Conservation (phyloP, 37 sponge, comb jelly and placozoan genomes). For the Amphimedon queenslandica region DNA sequence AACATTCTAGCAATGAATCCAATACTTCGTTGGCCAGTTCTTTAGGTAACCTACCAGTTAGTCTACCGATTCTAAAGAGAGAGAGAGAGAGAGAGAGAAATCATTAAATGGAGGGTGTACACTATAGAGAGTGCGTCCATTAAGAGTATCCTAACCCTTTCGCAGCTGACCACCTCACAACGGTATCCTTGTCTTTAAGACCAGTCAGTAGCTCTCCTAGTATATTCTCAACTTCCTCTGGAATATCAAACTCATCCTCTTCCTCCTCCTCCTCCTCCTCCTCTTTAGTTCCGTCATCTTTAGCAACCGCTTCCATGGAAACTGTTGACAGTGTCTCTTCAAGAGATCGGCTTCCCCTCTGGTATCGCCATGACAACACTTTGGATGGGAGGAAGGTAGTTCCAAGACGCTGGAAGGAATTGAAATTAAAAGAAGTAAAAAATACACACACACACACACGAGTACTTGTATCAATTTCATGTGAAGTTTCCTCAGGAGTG, state of each 20-base stretch:
- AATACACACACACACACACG: neutral
- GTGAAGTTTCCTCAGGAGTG: conserved; percentile 81
- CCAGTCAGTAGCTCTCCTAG: conserved; percentile 65
- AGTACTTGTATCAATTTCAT: conserved; percentile 82
- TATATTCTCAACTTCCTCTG: conserved; percentile 62
- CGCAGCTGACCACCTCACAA: conserved; percentile 98
- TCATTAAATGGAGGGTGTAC: too few species aligned
- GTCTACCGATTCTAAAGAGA: conserved; percentile 60
- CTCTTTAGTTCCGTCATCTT: neutral
- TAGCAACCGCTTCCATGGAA: neutral
- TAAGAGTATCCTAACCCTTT: conserved; percentile 89
- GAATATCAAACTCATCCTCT: conserved; percentile 19
- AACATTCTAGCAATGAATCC: conserved; percentile 61
- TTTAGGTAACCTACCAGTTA: conserved; percentile 73
- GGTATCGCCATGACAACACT: conserved; percentile 88
- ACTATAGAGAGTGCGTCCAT: too few species aligned
- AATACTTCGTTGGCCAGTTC: conserved; percentile 85
- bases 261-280: neutral
- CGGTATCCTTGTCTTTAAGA: conserved; percentile 90
- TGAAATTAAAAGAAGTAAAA: neutral
- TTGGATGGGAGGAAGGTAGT: conserved; percentile 61
- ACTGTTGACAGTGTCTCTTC: conserved; percentile 40
- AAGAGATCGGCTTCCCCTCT: conserved; percentile 79
- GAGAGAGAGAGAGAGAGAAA: too few species aligned
- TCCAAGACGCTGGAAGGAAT: conserved; percentile 50